These are phyloP conservation scores for Gymnoscopelus braueri DNA, from an alignment of 2,797 vertebrate genomes.

Conservation along the genomic window DNA sequence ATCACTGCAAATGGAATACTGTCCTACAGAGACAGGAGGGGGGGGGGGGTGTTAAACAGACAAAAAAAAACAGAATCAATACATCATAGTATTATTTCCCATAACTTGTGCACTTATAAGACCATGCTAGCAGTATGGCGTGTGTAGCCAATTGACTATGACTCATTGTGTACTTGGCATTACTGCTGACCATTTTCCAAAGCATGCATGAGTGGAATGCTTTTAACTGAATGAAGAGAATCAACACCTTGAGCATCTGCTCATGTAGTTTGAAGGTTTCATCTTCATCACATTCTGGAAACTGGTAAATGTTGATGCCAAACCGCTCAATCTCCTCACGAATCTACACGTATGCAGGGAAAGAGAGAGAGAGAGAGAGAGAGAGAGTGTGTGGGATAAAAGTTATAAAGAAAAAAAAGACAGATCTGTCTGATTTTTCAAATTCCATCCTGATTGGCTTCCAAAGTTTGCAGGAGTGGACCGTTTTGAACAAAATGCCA, in stretches of 20 bases:
- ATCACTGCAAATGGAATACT: conserved; percentile 81
- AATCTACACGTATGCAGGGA: conserved; percentile 72
- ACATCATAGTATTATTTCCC: not conserved
- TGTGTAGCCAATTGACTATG: too few species aligned
- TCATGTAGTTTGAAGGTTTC: conserved; percentile 84
- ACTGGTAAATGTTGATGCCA: conserved; percentile 87
- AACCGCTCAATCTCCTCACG: conserved; percentile 83
- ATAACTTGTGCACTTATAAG: too few species aligned
- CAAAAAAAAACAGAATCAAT: not conserved
- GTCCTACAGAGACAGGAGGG: conserved; percentile 58
- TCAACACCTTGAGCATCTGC: conserved; percentile 77
- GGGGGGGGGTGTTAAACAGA: not conserved
- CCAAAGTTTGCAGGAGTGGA: too few species aligned
- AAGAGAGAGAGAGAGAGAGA: not conserved
- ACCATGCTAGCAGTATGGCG: too few species aligned
- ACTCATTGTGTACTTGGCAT: too few species aligned
- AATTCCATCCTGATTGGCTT: too few species aligned
- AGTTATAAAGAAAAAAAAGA: too few species aligned
- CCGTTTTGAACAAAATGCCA: too few species aligned
- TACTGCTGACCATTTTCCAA: too few species aligned
- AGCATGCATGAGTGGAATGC: not conserved
- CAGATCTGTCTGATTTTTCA: too few species aligned
- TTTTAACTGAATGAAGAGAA: not conserved
- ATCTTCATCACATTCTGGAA: conserved; percentile 88
- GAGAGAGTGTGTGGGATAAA: too few species aligned